Conservation (phyloP, 1,140 invertebrate genomes). For the Cotesia chilonis region DNA sequence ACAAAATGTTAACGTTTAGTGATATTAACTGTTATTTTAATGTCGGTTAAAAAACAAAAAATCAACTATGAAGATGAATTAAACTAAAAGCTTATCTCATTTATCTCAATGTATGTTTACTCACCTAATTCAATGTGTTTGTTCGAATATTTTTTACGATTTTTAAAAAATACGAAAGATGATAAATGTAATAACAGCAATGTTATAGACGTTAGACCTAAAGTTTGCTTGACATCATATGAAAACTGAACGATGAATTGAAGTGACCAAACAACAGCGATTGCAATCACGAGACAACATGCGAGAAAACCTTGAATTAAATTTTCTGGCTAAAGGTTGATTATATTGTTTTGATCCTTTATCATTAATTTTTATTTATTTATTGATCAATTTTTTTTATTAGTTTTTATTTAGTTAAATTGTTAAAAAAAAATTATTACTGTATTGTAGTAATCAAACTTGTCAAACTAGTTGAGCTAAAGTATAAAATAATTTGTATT, state of each 20-base stretch:
- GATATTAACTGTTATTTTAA: no score
- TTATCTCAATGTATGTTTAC: no score
- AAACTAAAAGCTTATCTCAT: no score
- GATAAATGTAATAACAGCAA: neutral
- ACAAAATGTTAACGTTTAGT: no score
- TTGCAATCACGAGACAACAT: conserved; percentile 25
- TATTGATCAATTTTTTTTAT: neutral
- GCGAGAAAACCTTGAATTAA: conserved; percentile 32
- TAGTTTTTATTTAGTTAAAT: neutral
- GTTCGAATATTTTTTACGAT: no score
- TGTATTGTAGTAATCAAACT: neutral
- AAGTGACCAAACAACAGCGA: conserved; percentile 31
- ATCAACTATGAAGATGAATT: no score
- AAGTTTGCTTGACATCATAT: conserved; percentile 1
- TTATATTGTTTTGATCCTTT: neutral
- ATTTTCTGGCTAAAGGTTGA: conserved; percentile 8
- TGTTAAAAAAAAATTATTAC: neutral
- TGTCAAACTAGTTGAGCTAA: no score
- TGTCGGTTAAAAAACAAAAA: no score
- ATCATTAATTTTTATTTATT: neutral
- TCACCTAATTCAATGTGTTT: no score
- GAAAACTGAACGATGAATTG: conserved; percentile 16
- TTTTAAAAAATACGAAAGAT: neutral
- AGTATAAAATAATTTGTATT: neutral
- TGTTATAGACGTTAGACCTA: neutral